These are phyloP conservation scores for Ligdia adustata DNA, from an alignment of 2,888 invertebrate species.

Conservation along the genomic window DNA sequence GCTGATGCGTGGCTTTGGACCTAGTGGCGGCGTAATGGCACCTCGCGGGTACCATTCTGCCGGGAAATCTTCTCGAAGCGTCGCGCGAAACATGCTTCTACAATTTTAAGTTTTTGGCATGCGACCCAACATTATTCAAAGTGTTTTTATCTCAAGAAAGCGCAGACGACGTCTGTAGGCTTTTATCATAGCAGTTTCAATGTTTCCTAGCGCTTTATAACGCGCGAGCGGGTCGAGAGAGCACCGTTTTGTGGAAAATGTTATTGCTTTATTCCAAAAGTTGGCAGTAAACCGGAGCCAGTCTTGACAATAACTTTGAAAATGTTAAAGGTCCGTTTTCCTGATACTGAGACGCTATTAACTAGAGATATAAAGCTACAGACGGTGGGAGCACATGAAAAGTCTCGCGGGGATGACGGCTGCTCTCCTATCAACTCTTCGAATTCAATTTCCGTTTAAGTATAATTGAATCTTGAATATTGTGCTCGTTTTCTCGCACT, in stretches of 20 bases:
- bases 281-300: slow-evolving; percentile 26
- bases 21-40: slow-evolving; percentile 50
- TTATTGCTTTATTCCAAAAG: slow-evolving; percentile 30
- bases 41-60: slow-evolving; percentile 55
- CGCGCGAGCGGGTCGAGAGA: slow-evolving; percentile 22
- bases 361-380: slow-evolving; percentile 16
- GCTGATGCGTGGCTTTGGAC: slow-evolving; percentile 54
- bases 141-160: slow-evolving; percentile 53
- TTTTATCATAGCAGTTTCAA: slow-evolving; percentile 47
- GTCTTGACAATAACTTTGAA: slow-evolving; percentile 27
- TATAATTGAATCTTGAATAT: slow-evolving; percentile 66
- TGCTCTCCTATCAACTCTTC: slow-evolving; percentile 51
- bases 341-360: slow-evolving; percentile 19
- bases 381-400: slow-evolving; percentile 12
- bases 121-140: slow-evolving; percentile 59
- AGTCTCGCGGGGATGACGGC: slow-evolving; percentile 43
- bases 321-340: slow-evolving; percentile 24
- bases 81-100: slow-evolving; percentile 56
- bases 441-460: slow-evolving; percentile 71
- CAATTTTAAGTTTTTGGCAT: slow-evolving; percentile 67
- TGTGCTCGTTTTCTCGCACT: slow-evolving; percentile 40
- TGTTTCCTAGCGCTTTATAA: slow-evolving; percentile 39
- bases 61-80: slow-evolving; percentile 44
- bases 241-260: slow-evolving; percentile 35
- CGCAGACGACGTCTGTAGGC: slow-evolving; percentile 45